Conservation (phyloP, 2,888 invertebrate genomes). For the Eutolmus rufibarbis region DNA sequence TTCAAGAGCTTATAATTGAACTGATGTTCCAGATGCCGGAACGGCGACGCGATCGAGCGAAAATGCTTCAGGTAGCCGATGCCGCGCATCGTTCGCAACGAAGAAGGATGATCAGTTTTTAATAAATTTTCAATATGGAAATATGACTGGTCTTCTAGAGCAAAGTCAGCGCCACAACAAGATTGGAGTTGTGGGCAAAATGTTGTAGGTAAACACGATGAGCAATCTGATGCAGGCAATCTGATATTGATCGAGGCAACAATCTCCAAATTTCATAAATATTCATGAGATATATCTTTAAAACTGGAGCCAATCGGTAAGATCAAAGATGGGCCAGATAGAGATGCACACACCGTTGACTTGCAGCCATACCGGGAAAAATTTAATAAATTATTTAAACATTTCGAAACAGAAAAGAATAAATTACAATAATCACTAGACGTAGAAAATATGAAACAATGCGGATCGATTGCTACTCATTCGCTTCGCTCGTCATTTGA, state of each 20-base stretch:
- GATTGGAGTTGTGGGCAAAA: neutral
- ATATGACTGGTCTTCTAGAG: neutral
- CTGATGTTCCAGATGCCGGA: constrained; percentile 28
- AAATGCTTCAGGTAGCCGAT: constrained; percentile 9
- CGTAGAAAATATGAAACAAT: neutral
- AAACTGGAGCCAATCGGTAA: constrained; percentile 6
- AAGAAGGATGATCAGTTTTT: constrained; percentile 2
- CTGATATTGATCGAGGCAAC: neutral
- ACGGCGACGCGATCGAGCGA: neutral
- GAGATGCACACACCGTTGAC: neutral
- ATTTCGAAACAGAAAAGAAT: neutral
- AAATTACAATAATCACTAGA: neutral
- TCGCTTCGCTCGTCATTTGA: neutral
- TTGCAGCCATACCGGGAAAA: neutral
- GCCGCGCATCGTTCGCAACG: neutral
- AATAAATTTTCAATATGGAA: constrained; percentile 25
- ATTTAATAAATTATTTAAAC: constrained; percentile 1
- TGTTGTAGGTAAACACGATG: neutral
- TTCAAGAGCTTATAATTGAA: constrained; percentile 29
- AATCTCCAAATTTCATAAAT: neutral
- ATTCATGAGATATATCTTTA: neutral
- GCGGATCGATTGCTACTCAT: neutral
- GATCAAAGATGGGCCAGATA: neutral
- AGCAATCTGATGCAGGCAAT: neutral
- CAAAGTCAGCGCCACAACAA: neutral